These are phyloP conservation scores for Heterohyrax brucei DNA, from an alignment of 2,797 vertebrate species.

Conservation along the genomic window DNA sequence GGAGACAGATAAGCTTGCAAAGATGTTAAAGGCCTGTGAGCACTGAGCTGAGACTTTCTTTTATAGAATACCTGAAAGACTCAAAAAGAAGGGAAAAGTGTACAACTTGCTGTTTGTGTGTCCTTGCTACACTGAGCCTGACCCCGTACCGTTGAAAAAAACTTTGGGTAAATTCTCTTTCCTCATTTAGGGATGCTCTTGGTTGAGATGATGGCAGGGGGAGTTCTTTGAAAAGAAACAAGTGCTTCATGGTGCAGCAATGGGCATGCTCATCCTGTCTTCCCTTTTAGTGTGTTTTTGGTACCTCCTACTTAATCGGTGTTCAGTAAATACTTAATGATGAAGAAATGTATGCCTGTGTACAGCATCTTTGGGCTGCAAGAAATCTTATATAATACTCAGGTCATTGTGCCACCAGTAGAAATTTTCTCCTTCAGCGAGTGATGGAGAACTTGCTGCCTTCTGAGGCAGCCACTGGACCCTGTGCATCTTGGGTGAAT, in stretches of 20 bases:
- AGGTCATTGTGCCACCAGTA: background rate
- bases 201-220: background rate
- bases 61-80: conserved; percentile 16
- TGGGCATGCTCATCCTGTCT: background rate
- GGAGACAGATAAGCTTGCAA: conserved; percentile 35
- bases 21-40: background rate
- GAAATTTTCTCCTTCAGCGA: background rate
- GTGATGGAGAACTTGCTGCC: background rate
- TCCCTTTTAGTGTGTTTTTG: background rate
- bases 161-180: background rate
- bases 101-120: background rate
- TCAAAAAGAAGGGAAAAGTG: background rate
- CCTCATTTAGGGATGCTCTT: background rate
- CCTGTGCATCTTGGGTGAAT: background rate
- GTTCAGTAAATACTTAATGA: background rate
- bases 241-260: background rate
- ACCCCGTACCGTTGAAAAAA: conserved; percentile 19
- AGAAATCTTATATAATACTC: background rate
- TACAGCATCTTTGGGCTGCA: background rate
- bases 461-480: background rate
- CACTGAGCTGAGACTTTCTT: background rate
- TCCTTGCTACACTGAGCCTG: background rate
- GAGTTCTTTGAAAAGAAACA: background rate
- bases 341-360: background rate
- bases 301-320: background rate